Percentiles rank a stretch among this genome's conserved stretches.
Evolutionary conservation across 1,140 invertebrate species (phyloP).

Genomic region (Panulirus ornatus): DNA sequence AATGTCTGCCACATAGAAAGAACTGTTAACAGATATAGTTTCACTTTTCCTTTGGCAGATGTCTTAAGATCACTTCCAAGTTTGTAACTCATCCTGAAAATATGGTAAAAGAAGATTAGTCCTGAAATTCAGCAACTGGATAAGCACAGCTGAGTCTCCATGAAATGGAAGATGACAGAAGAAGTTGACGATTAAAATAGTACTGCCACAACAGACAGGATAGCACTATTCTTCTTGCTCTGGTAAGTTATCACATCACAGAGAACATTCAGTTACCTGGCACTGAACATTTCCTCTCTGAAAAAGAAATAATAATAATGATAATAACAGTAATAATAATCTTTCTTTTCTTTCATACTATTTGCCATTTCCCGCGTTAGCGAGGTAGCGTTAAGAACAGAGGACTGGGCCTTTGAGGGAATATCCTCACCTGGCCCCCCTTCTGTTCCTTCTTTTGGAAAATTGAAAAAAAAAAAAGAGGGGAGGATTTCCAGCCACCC

Average conservation of each 20-base stretch:
- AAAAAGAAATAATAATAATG: not conserved
- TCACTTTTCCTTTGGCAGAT: constrained; percentile 4
- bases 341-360: too few species aligned
- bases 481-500: too few species aligned
- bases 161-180: not conserved
- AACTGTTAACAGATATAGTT: not conserved
- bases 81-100: not conserved
- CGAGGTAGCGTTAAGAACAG: too few species aligned
- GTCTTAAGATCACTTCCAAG: not conserved
- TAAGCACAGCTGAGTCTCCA: not conserved
- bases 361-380: too few species aligned
- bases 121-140: not conserved
- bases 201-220: constrained; percentile 50
- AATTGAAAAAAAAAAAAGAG: too few species aligned
- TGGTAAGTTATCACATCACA: constrained; percentile 51
- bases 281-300: constrained; percentile 65
- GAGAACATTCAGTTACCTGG: constrained; percentile 53
- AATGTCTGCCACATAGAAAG: not conserved
- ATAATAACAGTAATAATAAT: too few species aligned
- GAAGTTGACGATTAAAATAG: not conserved
- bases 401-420: too few species aligned
- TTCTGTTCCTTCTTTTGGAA: too few species aligned
- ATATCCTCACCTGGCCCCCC: too few species aligned
- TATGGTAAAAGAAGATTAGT: not conserved
- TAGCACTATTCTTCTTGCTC: constrained; percentile 45